Evolutionary conservation across 2,888 invertebrate genomes (phyloP), one percentile per base, ranked within the genome.

Genomic region (Geotrupes spiniger): DNA sequence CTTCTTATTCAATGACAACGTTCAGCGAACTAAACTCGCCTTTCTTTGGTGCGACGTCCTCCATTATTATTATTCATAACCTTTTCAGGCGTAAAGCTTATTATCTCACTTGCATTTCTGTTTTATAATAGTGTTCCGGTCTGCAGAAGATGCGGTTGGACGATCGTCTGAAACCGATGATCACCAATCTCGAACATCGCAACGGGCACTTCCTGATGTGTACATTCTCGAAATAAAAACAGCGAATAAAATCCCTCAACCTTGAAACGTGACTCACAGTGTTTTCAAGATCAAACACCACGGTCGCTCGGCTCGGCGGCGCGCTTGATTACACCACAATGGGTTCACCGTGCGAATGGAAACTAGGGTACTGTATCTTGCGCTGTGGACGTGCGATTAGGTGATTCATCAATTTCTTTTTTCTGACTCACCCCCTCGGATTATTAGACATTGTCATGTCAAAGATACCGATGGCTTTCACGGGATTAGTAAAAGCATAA

Each of bases 261-360:
- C 50, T 50, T 50, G 46, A 38, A 29, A 36, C 36, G 33, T 51
- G 51, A 51, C 36, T 51, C 51, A 51, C 42, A 36, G 15, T 14
- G 26, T 47, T 46, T 48, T 44, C 39, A 36, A 51, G 51, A 51
- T 51, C 51, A 51, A 51, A 51, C 40, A 47, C 38, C 38, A 29
- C 42, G 25, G 37, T 11, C 16, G 29, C 29, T 40, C 16, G 39
- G 37, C 25, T n/a, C 39, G 21, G 29, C 14, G 42, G 16, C 46
- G 46, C 33, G 50, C 43, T 41, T 51, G 42, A 51, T 51, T 44
- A 36, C 25, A 36, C 43, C 28, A 48, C 51, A 51, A 51, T 51
- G 36, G 46, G 16, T 26, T 37, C 42, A 36, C 36, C 43, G 37
- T 33, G 41, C 44, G 33, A 25, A 25, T 27, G 4, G 41, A 46